phyloP scores from a whole-genome alignment of 2,113 vertebrate genomes.

The Cyprinodon variegatus region DNA sequence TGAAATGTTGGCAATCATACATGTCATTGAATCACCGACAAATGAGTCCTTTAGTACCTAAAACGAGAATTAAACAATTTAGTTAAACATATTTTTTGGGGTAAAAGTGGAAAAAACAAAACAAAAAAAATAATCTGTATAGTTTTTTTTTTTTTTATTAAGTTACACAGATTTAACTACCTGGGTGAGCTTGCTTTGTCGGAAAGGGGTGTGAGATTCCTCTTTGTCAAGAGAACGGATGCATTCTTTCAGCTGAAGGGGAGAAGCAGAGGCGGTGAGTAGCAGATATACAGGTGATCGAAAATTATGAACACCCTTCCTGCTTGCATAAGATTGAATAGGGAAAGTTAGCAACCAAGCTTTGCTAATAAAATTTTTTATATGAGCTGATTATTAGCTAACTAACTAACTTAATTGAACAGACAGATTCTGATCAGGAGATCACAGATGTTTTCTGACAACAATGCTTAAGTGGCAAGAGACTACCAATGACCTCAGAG shows the following conservation, averaged over 20 bases:
- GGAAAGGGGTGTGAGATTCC: conserved; percentile 88
- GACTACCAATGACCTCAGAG: not conserved
- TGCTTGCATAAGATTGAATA: not conserved
- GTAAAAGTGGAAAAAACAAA: not conserved
- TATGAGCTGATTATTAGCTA: not conserved
- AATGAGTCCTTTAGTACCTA: conserved; percentile 95
- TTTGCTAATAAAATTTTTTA: not conserved
- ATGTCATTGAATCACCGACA: conserved; percentile 90
- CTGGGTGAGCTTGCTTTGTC: conserved; percentile 95
- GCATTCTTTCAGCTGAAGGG: conserved; percentile 89
- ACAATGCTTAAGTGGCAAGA: not conserved
- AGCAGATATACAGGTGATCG: not conserved
- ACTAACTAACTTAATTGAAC: not conserved
- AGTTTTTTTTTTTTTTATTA: not conserved
- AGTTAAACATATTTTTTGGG: not conserved
- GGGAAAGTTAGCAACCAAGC: not conserved
- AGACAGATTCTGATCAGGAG: not conserved
- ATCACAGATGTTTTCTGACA: not conserved
- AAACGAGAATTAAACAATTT: conserved; percentile 10
- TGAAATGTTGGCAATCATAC: conserved; percentile 94
- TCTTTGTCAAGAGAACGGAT: conserved; percentile 91
- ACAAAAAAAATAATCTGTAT: not conserved
- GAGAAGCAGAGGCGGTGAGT: not conserved
- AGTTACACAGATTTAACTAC: conserved; percentile 42
- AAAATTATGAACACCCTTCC: not conserved